phyloP scores from a whole-genome alignment of 2,888 invertebrate genomes.

The Trichogramma evanescens region DNA sequence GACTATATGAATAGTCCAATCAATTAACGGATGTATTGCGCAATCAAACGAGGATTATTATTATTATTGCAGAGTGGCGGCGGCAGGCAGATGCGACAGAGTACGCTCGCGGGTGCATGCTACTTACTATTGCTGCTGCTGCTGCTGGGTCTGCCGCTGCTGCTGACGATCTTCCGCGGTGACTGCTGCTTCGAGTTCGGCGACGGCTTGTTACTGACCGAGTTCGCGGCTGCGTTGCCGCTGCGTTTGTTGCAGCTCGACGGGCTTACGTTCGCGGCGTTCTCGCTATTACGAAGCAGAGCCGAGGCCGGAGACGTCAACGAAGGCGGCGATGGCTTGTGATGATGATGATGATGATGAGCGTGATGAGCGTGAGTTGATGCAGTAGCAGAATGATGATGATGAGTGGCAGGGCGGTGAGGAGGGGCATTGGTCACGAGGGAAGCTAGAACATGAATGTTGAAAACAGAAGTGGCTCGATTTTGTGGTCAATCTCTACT shows the following conservation, averaged over 20 bases:
- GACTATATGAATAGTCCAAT: too few relatives aligned
- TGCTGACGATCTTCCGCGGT: slow-evolving; percentile 19
- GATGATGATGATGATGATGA: slow-evolving; percentile 20
- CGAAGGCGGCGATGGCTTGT: slow-evolving; percentile 27
- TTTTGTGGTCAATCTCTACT: too few relatives aligned
- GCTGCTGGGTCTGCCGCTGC: slow-evolving; percentile 39
- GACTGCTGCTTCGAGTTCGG: slow-evolving; percentile 27
- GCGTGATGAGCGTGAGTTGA: slow-evolving; percentile 40
- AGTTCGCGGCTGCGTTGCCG: slow-evolving; percentile 40
- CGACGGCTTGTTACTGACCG: slow-evolving; percentile 36
- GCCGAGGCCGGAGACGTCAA: neutral
- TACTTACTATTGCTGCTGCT: slow-evolving; percentile 44
- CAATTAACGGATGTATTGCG: too few relatives aligned
- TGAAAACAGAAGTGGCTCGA: too few relatives aligned
- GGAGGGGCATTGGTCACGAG: slow-evolving; percentile 68
- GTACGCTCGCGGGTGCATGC: slow-evolving; percentile 29
- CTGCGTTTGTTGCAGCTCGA: slow-evolving; percentile 31
- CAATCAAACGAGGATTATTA: too few relatives aligned
- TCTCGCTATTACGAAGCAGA: slow-evolving; percentile 28
- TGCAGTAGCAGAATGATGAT: slow-evolving; percentile 28
- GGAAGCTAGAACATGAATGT: slow-evolving; percentile 59
- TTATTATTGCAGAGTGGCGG: too few relatives aligned
- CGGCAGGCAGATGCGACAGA: neutral
- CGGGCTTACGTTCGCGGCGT: slow-evolving; percentile 9
- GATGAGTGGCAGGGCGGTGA: slow-evolving; percentile 46